Base-by-base conservation (phyloP, 2,113 vertebrate genomes). In the Trichomycterus rosablanca region DNA sequence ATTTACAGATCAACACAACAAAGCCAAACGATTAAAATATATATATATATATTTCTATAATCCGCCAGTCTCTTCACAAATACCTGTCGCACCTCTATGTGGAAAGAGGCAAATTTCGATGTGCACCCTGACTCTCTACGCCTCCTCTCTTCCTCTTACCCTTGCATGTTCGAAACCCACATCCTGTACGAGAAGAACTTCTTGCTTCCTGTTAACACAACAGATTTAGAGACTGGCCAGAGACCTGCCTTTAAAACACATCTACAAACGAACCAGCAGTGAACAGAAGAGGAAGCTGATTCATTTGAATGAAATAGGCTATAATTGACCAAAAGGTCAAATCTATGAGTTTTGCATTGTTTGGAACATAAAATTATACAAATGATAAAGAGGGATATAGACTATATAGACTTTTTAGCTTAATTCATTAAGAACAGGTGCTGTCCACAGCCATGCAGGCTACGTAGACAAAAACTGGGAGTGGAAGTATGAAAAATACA, bases 171-270 rank as follows among this genome's bases (percentile, higher is more conserved):
- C 51, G 43, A 53, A 83, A 74, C 83, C 87, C 72, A 88, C 86
- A 88, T 88, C 88, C 88, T 87, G 80, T 83, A 43, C 15, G 72
- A 77, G 72, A 74, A 63, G 59, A 63, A 66, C 67, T n/a, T 59
- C 44, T 53, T 34, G 68, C 59, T 78, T 76, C 74, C 74, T 75
- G 76, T 78, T 75, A 48, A 12, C 32, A 39, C 43, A 65, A 40
- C 52, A 48, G 22, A 48, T 57, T 65, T 56, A 56, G 43, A 15
- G 15, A 11, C 7, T 19, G 19, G 8, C 28, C 10, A 42, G 16
- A 54, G 10, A 22, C 20, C 42, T 48, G n/a, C 8, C 12, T 40
- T 67, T 46, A 20, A 9, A 10, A 4, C 30, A 40, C 16, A 15
- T 16, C 7, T 23, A 57, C 42, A 51, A 9, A 12, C 2, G 5